Evolutionary conservation across 1,140 invertebrate genomes (phyloP).

Genomic region (Anthonomus grandis): DNA sequence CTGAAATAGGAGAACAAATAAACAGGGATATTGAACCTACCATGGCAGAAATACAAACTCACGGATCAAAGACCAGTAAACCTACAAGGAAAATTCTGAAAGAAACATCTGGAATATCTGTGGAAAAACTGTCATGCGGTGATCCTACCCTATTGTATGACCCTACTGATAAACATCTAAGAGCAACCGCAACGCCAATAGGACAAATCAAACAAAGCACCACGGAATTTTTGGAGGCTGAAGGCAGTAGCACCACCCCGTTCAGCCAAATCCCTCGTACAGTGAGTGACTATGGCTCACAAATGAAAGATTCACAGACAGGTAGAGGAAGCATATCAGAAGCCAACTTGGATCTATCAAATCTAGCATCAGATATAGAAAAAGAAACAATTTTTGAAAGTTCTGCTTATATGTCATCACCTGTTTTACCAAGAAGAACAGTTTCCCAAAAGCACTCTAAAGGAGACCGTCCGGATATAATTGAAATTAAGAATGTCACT

Average conservation of each 20-base stretch:
- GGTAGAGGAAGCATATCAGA: conserved; percentile 25
- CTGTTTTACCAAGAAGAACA: conserved; percentile 27
- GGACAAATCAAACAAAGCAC: conserved; percentile 28
- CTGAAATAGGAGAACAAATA: no score
- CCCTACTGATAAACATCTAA: conserved; percentile 10
- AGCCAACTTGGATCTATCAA: conserved; percentile 34
- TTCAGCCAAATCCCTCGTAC: conserved; percentile 27
- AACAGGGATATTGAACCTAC: no score
- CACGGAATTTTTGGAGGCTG: conserved; percentile 24
- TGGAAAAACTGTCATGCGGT: conserved; percentile 6
- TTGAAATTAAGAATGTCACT: conserved; percentile 28
- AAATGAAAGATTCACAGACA: conserved; percentile 13
- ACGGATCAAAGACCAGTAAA: no score
- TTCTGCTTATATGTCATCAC: conserved; percentile 36
- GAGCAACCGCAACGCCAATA: conserved; percentile 1
- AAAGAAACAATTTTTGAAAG: background rate
- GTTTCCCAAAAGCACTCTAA: conserved; percentile 33
- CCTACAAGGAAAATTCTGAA: conserved; percentile 28
- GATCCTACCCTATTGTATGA: conserved; percentile 4
- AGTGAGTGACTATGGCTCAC: conserved; percentile 25
- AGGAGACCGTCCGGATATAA: conserved; percentile 30
- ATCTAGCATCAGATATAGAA: conserved; percentile 25
- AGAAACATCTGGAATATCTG: conserved; percentile 31
- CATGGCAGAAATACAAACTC: no score
- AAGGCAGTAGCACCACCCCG: background rate